Conservation (phyloP, 2,113 vertebrate species). For the Silurus glanis region DNA sequence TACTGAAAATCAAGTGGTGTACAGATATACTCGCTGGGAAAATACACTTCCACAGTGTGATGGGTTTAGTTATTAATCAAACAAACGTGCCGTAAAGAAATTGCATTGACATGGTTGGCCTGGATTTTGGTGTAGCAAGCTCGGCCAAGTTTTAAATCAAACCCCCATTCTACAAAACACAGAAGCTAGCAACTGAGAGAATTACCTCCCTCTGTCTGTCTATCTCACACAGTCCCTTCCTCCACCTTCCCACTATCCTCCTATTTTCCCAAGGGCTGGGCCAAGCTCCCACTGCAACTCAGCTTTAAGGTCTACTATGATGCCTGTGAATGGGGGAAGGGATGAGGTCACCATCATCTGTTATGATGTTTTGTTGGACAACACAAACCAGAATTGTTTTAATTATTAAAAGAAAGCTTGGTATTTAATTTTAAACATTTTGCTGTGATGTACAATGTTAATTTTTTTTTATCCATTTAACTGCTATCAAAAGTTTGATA, state of each 20-base stretch:
- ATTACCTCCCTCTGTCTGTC: conserved; percentile 60
- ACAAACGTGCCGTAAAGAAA: conserved; percentile 14
- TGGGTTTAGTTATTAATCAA: conserved; percentile 4
- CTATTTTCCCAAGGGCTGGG: conserved; percentile 58
- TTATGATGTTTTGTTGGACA: background rate
- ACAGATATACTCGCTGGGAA: conserved; percentile 9
- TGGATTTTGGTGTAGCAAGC: background rate
- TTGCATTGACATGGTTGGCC: conserved; percentile 19
- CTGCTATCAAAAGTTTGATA: background rate
- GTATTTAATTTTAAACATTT: background rate
- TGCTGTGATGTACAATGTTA: background rate
- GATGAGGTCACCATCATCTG: conserved; percentile 48
- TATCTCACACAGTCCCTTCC: conserved; percentile 46
- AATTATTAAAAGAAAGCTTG: conserved; percentile 4
- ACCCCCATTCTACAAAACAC: conserved; percentile 59
- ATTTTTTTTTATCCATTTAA: background rate
- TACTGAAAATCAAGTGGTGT: conserved; percentile 41
- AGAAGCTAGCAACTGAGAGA: conserved; percentile 66
- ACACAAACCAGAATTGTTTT: conserved; percentile 1
- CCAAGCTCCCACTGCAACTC: conserved; percentile 58
- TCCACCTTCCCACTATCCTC: conserved; percentile 38
- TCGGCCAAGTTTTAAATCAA: conserved; percentile 50
- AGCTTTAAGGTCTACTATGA: conserved; percentile 47
- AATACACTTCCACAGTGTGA: conserved; percentile 5
- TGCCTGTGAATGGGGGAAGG: conserved; percentile 60